Conservation (phyloP, 2,888 invertebrate genomes). For the Orchesella flavescens region DNA sequence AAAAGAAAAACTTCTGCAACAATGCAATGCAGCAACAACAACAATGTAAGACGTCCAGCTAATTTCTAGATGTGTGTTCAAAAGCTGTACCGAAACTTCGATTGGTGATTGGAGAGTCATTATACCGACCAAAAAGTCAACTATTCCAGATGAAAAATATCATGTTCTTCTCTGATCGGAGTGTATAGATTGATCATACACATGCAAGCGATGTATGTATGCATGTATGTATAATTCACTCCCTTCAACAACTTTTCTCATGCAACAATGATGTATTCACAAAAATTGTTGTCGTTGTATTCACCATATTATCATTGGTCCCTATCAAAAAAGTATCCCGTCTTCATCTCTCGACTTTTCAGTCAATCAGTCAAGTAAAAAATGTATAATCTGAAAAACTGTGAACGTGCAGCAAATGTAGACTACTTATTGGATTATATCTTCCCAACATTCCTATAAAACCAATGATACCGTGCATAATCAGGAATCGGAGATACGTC, state of each 20-base stretch:
- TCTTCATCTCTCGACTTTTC: conserved; percentile 1
- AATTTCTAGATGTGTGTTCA: not conserved
- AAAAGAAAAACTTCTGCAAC: not conserved
- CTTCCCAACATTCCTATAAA: not conserved
- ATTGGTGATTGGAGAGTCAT: not conserved
- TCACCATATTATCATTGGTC: conserved; percentile 27
- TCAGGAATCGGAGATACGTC: conserved; percentile 41
- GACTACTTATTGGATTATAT: conserved; percentile 31
- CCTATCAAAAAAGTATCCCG: conserved; percentile 38
- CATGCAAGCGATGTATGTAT: not conserved
- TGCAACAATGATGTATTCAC: conserved; percentile 27
- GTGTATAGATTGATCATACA: not conserved
- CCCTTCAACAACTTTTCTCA: conserved; percentile 42
- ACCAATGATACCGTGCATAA: conserved; percentile 27
- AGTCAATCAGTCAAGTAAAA: conserved; percentile 28
- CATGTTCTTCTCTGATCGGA: not conserved
- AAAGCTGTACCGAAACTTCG: not conserved
- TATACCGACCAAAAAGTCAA: not conserved
- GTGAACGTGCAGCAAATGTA: not conserved
- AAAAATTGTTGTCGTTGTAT: conserved; percentile 49
- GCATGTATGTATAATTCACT: not conserved
- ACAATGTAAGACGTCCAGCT: not conserved
- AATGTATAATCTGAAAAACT: not conserved
- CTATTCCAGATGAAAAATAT: not conserved
- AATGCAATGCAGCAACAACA: not conserved